A percentile compares a stretch with the other conserved stretches of the same genome.
These are phyloP conservation scores for Colius striatus DNA, from an alignment of 2,113 vertebrate species.

Conservation along the genomic window DNA sequence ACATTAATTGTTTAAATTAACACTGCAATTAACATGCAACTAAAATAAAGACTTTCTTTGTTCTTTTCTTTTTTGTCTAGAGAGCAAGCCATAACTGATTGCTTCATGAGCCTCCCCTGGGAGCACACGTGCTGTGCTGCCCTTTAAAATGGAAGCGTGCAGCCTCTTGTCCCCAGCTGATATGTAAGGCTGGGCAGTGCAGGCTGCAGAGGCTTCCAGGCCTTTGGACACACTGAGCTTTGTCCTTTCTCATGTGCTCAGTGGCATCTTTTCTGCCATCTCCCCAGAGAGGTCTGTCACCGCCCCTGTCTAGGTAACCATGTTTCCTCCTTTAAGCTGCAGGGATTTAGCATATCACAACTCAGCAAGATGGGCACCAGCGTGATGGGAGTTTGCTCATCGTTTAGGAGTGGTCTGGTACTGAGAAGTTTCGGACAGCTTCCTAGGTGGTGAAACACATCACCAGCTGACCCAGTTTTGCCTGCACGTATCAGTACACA, in stretches of 20 bases:
- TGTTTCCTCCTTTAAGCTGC: fast-evolving
- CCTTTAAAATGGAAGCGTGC: fast-evolving
- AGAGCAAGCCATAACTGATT: background rate
- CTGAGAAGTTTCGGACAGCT: background rate
- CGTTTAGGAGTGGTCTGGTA: background rate
- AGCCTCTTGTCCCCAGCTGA: background rate
- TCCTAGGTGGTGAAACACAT: background rate
- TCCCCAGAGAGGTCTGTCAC: background rate
- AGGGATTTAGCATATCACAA: background rate
- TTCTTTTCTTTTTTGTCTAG: background rate
- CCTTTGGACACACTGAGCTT: background rate
- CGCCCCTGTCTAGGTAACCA: fast-evolving
- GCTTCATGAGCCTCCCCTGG: background rate
- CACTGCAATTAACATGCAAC: background rate
- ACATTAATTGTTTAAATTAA: slow-evolving; percentile 54
- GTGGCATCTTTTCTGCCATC: background rate
- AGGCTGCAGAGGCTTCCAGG: background rate
- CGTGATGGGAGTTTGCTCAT: background rate
- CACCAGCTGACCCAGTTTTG: background rate
- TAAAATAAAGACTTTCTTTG: background rate
- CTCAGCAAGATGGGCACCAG: background rate
- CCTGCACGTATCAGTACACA: background rate
- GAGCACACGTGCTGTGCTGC: background rate
- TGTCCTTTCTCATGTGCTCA: background rate
- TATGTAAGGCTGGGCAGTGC: background rate